These are phyloP conservation scores for Myathropa florea DNA, from an alignment of 2,888 invertebrate genomes.

Conservation along the genomic window DNA sequence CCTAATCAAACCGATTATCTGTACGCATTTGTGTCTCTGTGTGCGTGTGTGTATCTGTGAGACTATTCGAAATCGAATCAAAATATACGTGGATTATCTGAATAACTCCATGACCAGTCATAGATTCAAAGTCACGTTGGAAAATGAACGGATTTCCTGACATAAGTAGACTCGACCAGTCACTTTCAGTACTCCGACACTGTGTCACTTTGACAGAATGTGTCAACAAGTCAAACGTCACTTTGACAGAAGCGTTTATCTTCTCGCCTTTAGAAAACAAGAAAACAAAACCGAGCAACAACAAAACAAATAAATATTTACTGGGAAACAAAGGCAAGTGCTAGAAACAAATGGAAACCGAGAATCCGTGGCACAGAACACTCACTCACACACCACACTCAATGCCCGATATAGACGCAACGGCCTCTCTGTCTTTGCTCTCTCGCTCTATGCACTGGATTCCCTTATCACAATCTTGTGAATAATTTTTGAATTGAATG, in stretches of 20 bases:
- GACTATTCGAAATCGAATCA: neutral
- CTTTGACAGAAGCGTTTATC: neutral
- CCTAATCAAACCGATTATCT: neutral
- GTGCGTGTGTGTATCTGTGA: neutral
- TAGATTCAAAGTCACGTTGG: neutral
- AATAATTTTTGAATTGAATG: neutral
- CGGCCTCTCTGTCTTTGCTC: neutral
- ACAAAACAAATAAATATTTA: constrained; percentile 18
- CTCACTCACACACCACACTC: neutral
- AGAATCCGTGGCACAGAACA: neutral
- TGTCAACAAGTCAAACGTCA: neutral
- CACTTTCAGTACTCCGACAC: neutral
- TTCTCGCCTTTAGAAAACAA: neutral
- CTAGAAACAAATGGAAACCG: constrained; percentile 15
- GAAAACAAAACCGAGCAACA: neutral
- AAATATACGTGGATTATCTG: neutral
- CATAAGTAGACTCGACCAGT: no score
- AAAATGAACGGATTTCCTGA: neutral
- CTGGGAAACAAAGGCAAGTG: constrained; percentile 38
- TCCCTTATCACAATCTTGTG: neutral
- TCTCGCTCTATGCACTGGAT: neutral
- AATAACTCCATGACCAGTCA: neutral
- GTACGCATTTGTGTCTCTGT: neutral
- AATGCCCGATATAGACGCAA: neutral
- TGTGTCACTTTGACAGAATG: neutral